Percentiles rank a stretch among this genome's conserved stretches.
Conservation (phyloP, 1,140 invertebrate genomes). For the Drosophila rufa region DNA sequence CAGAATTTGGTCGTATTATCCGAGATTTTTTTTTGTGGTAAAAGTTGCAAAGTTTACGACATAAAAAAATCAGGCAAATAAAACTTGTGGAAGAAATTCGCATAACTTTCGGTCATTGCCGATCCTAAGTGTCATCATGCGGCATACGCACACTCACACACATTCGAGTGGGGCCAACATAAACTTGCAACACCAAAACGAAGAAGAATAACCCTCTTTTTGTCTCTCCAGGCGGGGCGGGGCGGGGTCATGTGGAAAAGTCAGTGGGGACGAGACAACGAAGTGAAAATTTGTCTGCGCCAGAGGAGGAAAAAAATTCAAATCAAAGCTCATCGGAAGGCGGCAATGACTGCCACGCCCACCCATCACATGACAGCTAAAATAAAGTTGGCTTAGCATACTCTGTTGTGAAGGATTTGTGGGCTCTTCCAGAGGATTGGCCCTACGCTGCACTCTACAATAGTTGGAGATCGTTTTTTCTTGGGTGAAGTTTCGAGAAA, state of each 20-base stretch:
- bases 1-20: slow-evolving; percentile 6
- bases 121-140: slow-evolving; percentile 48
- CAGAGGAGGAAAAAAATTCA: slow-evolving; percentile 40
- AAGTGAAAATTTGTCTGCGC: slow-evolving; percentile 53
- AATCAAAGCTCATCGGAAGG: slow-evolving; percentile 52
- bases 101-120: slow-evolving; percentile 50
- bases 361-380: slow-evolving; percentile 34
- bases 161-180: slow-evolving; percentile 24
- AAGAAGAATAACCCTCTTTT: slow-evolving; percentile 32
- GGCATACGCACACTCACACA: slow-evolving; percentile 25
- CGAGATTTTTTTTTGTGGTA: slow-evolving; percentile 4
- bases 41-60: slow-evolving; percentile 41
- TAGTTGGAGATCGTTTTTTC: not conserved
- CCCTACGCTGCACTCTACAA: no score
- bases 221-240: not conserved
- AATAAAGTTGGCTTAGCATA: slow-evolving; percentile 32
- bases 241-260: not conserved
- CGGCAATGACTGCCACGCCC: slow-evolving; percentile 51
- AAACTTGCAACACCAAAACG: slow-evolving; percentile 37
- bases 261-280: slow-evolving; percentile 30
- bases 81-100: slow-evolving; percentile 28
- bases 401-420: slow-evolving; percentile 1
- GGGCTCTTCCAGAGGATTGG: not conserved
- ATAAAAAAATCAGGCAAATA: slow-evolving; percentile 33
- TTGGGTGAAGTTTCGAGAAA: not conserved